These are phyloP conservation scores for Mesopsocus fuscifrons DNA, from an alignment of 2,888 invertebrate species.

Conservation along the genomic window DNA sequence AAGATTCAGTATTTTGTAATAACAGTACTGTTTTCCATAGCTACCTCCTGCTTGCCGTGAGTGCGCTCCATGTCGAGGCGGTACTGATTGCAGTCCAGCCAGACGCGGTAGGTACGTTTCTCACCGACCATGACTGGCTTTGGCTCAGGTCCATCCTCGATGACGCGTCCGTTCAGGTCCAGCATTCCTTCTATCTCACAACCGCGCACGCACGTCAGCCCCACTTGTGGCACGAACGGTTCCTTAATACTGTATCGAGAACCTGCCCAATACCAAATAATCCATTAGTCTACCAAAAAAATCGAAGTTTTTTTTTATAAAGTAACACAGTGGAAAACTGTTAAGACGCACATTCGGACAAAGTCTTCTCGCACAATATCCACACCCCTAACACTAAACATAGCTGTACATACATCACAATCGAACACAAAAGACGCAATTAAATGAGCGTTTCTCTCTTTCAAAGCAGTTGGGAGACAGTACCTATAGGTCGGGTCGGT, in stretches of 20 bases:
- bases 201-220: conserved; percentile 78
- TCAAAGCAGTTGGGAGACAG: too few species aligned
- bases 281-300: too few species aligned
- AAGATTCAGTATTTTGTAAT: too few species aligned
- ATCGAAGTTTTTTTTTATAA: too few species aligned
- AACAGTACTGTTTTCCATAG: too few species aligned
- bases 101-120: conserved; percentile 76
- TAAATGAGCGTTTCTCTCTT: too few species aligned
- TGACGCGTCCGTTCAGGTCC: conserved; percentile 83
- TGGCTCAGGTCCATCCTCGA: conserved; percentile 90
- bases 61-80: conserved; percentile 73
- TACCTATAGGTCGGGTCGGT: conserved; percentile 67
- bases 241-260: conserved; percentile 61
- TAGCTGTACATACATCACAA: too few species aligned
- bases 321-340: too few species aligned
- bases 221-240: conserved; percentile 83
- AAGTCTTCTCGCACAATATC: too few species aligned
- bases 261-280: conserved; percentile 34
- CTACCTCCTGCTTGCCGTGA: conserved; percentile 45
- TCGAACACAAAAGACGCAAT: too few species aligned
- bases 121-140: conserved; percentile 75
- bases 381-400: too few species aligned
- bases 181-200: conserved; percentile 98
- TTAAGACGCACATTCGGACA: conserved; percentile 5
- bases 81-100: conserved; percentile 96